Evolutionary conservation across 2,113 vertebrate species (phyloP).

Genomic region (Aspidoscelis tigris): DNA sequence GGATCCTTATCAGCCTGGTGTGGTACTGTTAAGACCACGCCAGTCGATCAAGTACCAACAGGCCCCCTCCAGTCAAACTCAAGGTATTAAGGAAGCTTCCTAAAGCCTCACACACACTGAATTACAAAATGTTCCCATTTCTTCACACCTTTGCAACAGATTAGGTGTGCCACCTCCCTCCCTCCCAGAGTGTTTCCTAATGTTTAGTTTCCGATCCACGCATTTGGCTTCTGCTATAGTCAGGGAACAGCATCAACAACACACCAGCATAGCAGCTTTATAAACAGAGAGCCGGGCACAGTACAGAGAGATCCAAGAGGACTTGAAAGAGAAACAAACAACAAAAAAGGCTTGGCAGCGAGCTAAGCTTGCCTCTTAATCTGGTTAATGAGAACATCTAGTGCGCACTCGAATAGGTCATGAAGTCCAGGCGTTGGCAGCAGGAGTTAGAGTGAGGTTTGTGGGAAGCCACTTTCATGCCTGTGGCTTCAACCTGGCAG

Average conservation of each 20-base stretch:
- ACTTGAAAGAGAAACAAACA: slow-evolving; percentile 1
- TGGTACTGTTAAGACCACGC: too few species aligned
- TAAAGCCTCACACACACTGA: neutral
- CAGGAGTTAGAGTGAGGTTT: neutral
- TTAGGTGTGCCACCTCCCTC: neutral
- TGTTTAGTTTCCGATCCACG: neutral
- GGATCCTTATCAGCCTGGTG: too few species aligned
- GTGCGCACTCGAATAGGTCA: neutral
- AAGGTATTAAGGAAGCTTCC: neutral
- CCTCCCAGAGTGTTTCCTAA: neutral
- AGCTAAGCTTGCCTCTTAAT: neutral
- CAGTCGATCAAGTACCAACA: too few species aligned
- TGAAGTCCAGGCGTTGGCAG: neutral
- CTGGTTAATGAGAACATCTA: slow-evolving; percentile 26
- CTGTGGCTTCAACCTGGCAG: neutral
- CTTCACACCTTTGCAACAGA: too few species aligned
- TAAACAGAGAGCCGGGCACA: neutral
- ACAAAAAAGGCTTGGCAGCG: neutral
- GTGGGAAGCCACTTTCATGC: neutral
- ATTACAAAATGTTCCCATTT: neutral
- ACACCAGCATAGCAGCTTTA: neutral
- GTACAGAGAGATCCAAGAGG: neutral
- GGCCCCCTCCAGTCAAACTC: too few species aligned
- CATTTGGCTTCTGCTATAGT: neutral
- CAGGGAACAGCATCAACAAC: neutral